Evolutionary conservation across 2,113 vertebrate species (phyloP), one percentile per base, ranked within the genome.

Genomic region (Pterocles burchelli): DNA sequence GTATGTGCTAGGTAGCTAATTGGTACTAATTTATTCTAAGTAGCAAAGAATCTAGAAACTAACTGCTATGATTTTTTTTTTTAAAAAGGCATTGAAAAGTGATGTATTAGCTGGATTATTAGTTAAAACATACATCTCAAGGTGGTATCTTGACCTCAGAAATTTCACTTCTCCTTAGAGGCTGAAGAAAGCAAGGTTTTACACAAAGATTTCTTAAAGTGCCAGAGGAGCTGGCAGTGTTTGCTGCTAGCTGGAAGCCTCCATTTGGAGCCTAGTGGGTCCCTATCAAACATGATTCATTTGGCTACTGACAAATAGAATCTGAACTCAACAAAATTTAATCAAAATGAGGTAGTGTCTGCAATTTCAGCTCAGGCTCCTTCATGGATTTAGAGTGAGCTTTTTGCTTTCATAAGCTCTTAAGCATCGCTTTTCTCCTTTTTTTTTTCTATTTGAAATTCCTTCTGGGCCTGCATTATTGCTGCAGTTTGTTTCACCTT

Each of bases 261-360:
- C 43, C 72, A 63, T 59, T 80, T 38, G 66, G 72, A 92, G 76
- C 65, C 38, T 63, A 71, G 38, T 52, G 66, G 59, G 76, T 36
- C 36, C 20, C 38, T 63, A 36, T 67, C 76, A 82, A 74, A 78
- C 41, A 45, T 68, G 52, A 86, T 72, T 94, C 73, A 81, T 93
- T 92, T 95, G 80, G 22, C 73, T 91, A 43, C 57, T 85, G 76
- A 90, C 92, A 94, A 97, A 97, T 65, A 80, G 58, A 48, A 84
- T 71, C 83, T 84, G 70, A 96, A 88, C 75, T 80, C 72, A 48
- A 92, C 52, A 68, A 84, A 83, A 91, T 55, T 78, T 95, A 90
- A 93, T 94, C 92, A 95, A 95, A 96, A 95, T 54, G 57, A 72
- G 57, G 89, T 85, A 85, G 80, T 83, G 34, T 43, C 66, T 83